Evolutionary conservation across 2,888 invertebrate genomes (phyloP), one percentile per base, ranked within the genome.

Genomic region (Boloria euphrosyne): DNA sequence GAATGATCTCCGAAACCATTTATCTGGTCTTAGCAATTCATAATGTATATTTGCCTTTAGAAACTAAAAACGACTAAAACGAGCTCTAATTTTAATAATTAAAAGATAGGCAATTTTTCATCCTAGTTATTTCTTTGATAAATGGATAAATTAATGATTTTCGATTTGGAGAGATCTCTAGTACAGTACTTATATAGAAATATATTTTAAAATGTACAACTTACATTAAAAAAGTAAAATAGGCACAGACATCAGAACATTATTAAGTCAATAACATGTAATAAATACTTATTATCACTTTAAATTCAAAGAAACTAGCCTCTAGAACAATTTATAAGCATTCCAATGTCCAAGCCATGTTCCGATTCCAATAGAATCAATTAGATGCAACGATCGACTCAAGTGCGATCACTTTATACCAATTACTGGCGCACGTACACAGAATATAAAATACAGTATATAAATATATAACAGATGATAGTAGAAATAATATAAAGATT

Each of bases 361-460:
- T 60, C 63, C 47, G 62, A 62, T 70, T 68, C 62, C 75, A 74
- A 76, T 74, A 71, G 73, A 73, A 74, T 67, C 75, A 74, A 76
- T 75, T 75, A 76, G 64, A 70, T 71, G 69, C 69, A 58, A 63
- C 67, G 63, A 71, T 69, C 69, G 70, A 66, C 65, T 69, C 71
- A 73, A 73, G 72, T 74, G 74, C 73, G 67, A 74, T 74, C 74
- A 76, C 71, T 71, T 75, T 72, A 65, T 73, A 66, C 57, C 73
- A 73, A 72, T 74, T 72, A 71, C 57, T 46, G 22, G 57, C 64
- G 49, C 46, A 49, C 61, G 61, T 62, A 70, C 64, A 50, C 54
- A 62, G 54, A 46, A 68, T 61, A 68, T 13, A 47, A 7, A 49
- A 38, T 31, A 38, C 17, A 38, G 17, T 54, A 16, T n/a, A 53